Evolutionary conservation across 2,888 invertebrate genomes (phyloP), one percentile per base, ranked within the genome.

Genomic region (Ornithoptera alexandrae): DNA sequence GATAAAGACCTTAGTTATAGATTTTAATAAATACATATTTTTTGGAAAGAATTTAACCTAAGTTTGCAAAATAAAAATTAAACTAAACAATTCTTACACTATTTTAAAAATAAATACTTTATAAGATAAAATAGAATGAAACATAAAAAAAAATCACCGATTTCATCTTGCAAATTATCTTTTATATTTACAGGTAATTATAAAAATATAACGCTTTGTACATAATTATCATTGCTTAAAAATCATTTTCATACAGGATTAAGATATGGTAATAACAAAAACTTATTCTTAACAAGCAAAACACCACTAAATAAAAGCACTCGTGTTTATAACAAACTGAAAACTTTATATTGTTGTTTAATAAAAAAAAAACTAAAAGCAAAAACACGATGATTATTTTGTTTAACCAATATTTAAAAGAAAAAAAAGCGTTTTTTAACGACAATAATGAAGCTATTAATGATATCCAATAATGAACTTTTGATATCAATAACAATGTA

Each of bases 161-260:
- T 42, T 65, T n/a, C 18, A 62, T 42, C 42, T 30, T 17, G 57
- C 57, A 62, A 61, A 61, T 24, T 42, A 65, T 36, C 36, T 62
- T 53, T 15, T 50, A 62, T 63, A 70, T 62, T 62, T 66, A 70
- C 66, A 70, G n/a, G 53, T 58, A 60, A 67, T 58, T 20, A 61
- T 57, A 50, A 50, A 64, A 68, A 50, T 18, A 53, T 50, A 57
- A 65, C 42, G 46, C 36, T 65, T 42, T 66, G 2, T 70, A 70
- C 66, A 62, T 59, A 57, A 65, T 50, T 39, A 53, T 18, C n/a
- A 53, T 53, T 18, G n/a, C 53, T 53, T 46, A 46, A 46, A 53
- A n/a, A 53, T 2, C 10, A 46, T 18, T n/a, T 53, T n/a, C 18
- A 53, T n/a, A 53, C 50, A 50, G 42, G 10, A 12, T 50, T 50